These are phyloP conservation scores for Ornithoptera alexandrae DNA, from an alignment of 2,888 invertebrate species.

Conservation along the genomic window DNA sequence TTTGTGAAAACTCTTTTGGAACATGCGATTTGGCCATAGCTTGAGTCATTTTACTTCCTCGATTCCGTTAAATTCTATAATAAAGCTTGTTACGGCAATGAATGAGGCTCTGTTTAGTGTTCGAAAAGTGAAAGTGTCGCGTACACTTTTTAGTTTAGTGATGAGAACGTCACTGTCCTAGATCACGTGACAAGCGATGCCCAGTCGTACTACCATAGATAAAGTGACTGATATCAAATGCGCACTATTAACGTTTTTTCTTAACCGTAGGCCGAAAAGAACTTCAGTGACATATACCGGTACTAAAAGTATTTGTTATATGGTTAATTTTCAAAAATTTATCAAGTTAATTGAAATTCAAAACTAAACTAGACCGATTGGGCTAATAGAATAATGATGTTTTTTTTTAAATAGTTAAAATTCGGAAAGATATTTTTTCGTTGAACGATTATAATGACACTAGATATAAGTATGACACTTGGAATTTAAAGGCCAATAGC, in stretches of 20 bases:
- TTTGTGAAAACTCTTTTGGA: constrained; percentile 51
- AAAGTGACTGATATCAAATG: constrained; percentile 48
- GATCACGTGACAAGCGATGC: constrained; percentile 25
- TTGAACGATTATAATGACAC: no score
- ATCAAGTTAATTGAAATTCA: no score
- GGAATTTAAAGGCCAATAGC: no score
- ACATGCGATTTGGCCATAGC: constrained; percentile 54
- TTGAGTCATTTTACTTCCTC: constrained; percentile 30
- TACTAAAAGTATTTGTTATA: no score
- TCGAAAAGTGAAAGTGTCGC: constrained; percentile 41
- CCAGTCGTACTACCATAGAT: constrained; percentile 42
- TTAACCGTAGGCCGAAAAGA: neutral
- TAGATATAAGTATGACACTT: no score
- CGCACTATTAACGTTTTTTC: constrained; percentile 31
- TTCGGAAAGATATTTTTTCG: no score
- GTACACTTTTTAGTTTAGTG: constrained; percentile 33
- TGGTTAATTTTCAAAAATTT: no score
- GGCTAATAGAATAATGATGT: no score
- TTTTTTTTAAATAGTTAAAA: no score
- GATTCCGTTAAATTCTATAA: constrained; percentile 33
- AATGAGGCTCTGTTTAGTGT: constrained; percentile 6
- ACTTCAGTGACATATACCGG: no score
- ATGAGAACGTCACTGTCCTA: constrained; percentile 14
- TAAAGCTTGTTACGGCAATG: constrained; percentile 15
- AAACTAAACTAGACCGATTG: no score